Conservation (phyloP, 2,797 vertebrate genomes). For the Cossypha dichroa region DNA sequence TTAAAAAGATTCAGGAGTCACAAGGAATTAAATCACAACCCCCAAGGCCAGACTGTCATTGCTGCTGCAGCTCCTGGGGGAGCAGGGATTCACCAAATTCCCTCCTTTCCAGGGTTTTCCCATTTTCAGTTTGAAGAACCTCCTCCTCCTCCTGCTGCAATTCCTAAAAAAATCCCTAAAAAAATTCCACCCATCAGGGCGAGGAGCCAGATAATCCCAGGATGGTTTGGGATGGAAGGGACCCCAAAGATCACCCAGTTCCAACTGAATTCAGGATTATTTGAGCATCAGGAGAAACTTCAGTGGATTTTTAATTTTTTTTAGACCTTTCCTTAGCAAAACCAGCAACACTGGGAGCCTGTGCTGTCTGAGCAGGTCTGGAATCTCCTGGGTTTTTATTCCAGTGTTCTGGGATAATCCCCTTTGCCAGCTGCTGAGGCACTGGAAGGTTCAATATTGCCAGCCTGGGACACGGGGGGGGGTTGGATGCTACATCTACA, state of each 20-base stretch:
- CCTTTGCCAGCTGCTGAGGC: background rate
- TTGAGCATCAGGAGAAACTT: too few relatives aligned
- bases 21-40: background rate
- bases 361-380: background rate
- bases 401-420: background rate
- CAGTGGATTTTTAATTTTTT: background rate
- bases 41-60: accelerated
- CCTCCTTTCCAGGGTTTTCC: background rate
- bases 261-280: too few relatives aligned
- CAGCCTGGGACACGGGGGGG: accelerated
- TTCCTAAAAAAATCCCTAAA: background rate
- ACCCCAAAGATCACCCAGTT: too few relatives aligned
- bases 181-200: accelerated
- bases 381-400: background rate
- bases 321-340: background rate
- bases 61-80: background rate
- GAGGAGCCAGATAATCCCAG: background rate
- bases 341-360: accelerated
- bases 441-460: background rate
- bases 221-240: background rate
- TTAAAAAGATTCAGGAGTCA: background rate
- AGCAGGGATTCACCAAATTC: background rate
- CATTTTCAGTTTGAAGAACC: background rate
- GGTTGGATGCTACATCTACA: background rate
- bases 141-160: background rate